These are phyloP conservation scores for Sander lucioperca DNA, from an alignment of 2,113 vertebrate species.

Conservation along the genomic window DNA sequence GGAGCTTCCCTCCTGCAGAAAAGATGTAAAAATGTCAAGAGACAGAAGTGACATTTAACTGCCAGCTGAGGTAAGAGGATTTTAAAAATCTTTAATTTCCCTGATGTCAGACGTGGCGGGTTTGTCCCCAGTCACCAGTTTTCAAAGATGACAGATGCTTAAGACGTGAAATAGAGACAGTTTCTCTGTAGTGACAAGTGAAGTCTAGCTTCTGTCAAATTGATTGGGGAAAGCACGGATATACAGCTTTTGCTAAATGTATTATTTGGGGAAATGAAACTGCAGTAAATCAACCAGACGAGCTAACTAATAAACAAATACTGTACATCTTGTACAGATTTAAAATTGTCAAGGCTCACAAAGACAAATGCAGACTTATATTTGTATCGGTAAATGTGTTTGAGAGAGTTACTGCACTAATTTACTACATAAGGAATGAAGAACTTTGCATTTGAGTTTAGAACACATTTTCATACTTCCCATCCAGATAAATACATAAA, in stretches of 20 bases:
- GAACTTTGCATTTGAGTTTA: too few relatives aligned
- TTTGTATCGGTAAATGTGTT: neutral
- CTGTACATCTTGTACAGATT: neutral
- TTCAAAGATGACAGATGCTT: neutral
- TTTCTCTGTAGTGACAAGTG: neutral
- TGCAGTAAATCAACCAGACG: neutral
- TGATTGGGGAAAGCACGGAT: neutral
- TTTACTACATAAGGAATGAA: too few relatives aligned
- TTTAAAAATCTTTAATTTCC: neutral
- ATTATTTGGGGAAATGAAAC: neutral
- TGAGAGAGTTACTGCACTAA: too few relatives aligned
- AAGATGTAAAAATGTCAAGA: neutral
- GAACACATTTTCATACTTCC: too few relatives aligned
- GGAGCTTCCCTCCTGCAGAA: conserved; percentile 86
- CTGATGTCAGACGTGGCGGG: neutral
- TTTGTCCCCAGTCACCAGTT: neutral
- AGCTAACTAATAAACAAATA: neutral
- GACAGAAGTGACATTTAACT: neutral
- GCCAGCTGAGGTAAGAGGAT: conserved; percentile 2
- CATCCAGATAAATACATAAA: too few relatives aligned
- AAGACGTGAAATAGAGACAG: neutral
- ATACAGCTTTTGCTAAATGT: neutral
- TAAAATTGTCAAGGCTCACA: neutral
- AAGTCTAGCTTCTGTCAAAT: neutral
- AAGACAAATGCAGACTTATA: neutral